phyloP scores from a whole-genome alignment of 2,888 invertebrate genomes.

The Penaeus monodon region DNA sequence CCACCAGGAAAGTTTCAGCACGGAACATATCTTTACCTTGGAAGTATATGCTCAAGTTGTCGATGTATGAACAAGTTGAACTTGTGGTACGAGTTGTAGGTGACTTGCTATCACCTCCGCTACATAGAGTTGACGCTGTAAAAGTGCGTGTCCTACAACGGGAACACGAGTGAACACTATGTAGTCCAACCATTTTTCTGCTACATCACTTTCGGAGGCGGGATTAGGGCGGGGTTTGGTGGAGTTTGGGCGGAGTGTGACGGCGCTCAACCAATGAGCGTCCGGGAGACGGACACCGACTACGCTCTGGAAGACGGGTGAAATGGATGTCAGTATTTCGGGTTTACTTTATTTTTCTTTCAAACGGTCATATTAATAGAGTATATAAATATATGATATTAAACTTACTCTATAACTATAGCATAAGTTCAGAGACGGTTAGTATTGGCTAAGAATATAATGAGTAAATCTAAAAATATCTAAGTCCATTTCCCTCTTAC shows the following conservation, averaged over 20 bases:
- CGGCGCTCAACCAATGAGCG: conserved; percentile 35
- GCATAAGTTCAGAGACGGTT: too few relatives aligned
- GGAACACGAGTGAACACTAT: conserved; percentile 65
- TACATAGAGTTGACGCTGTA: conserved; percentile 64
- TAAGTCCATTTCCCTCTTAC: conserved; percentile 40
- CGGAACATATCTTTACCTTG: conserved; percentile 54
- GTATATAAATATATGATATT: too few relatives aligned
- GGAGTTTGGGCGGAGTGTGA: conserved; percentile 37
- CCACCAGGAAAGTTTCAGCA: conserved; percentile 43
- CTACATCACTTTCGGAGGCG: conserved; percentile 65
- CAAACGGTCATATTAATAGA: not conserved
- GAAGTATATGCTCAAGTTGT: conserved; percentile 56
- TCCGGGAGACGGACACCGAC: conserved; percentile 23
- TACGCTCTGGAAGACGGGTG: conserved; percentile 50
- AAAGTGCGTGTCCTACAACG: conserved; percentile 66
- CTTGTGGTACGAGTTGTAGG: conserved; percentile 59
- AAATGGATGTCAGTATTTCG: conserved; percentile 39
- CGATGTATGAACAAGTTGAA: conserved; percentile 61
- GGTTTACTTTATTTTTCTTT: not conserved
- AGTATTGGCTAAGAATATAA: too few relatives aligned
- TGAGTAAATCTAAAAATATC: conserved; percentile 38
- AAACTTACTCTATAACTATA: too few relatives aligned
- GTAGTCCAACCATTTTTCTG: conserved; percentile 65
- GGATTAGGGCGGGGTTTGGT: conserved; percentile 51
- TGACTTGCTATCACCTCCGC: conserved; percentile 64